Base-by-base conservation (phyloP, 2,888 invertebrate species). In the Noctua fimbriata region DNA sequence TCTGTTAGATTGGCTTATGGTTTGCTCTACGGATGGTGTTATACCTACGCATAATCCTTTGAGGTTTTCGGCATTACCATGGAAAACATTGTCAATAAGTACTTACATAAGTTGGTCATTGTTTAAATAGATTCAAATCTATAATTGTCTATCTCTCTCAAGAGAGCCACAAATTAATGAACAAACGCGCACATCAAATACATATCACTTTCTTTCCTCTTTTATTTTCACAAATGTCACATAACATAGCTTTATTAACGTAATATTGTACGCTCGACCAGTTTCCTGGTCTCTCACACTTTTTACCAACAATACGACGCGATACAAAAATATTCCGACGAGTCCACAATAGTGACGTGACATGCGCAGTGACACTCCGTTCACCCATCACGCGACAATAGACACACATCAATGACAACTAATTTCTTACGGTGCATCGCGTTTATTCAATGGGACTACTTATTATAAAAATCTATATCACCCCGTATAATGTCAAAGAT, bases 341-440 rank as follows among this genome's bases (percentile, higher is more conserved):
- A 32, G 28, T 16, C 32, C 14, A 86, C 86, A 86, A 86, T 86
- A 63, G 81, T 63, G 69, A 14, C 76, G 73, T 86, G 85, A 85
- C 85, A 79, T 79, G 83, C 86, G 87, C 89, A 88, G 84, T 91
- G 90, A 92, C 92, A 92, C 90, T 90, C 87, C 70, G 81, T 60
- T 85, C 87, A 92, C 90, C 89, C 90, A 91, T 92, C 93, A 91
- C 91, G 90, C 89, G 85, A 93, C 94, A 94, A 94, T 93, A 89
- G 86, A 83, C 83, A 88, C 93, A 93, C 93, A 94, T 96, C 94
- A 96, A 96, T 96, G 95, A 92, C 91, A 92, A 92, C 95, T 96
- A 96, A 97, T 96, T 97, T 93, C 95, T 95, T 95, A 95, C 96
- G 96, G 94, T 94, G 89, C 94, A 93, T 92, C 94, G 94, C 95